Evolutionary conservation across 2,797 vertebrate genomes (phyloP), one percentile per base, ranked within the genome.

Genomic region (Manis javanica): DNA sequence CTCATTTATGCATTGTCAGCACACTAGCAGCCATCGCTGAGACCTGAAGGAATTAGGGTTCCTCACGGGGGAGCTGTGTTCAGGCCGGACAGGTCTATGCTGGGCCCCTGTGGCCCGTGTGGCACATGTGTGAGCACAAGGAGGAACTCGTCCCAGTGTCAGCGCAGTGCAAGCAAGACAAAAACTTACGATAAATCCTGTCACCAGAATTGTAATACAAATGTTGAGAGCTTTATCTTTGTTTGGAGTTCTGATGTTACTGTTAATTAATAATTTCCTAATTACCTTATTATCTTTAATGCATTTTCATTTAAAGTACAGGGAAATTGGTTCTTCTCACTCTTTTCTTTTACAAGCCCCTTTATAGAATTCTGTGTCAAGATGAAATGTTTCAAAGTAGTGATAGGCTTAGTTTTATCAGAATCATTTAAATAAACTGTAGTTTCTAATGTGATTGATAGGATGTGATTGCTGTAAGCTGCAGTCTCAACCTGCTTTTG

Each of bases 381-480:
- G 99, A 98, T 99, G 97, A 98, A 98, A 98, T 98, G 97, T 98
- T 98, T 97, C 93, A 98, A 97, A 98, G 98, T 98, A 98, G 98
- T 97, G 97, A 97, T 98, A 98, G 96, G 98, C 97, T 98, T 98
- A 96, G 96, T 98, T 98, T 98, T 98, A 98, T 98, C 97, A 96
- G 98, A 97, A 98, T 98, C 97, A 98, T 99, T 99, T 99, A 98
- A 98, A 98, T 98, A 98, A 98, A 98, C 97, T 98, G 98, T 98
- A 97, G 92, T 98, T 99, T 98, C 98, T 98, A 98, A 98, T 98
- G 97, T 99, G 98, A 98, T 98, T 97, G 99, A 99, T 99, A 98
- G 98, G 98, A 99, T 98, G 98, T 99, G 99, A 99, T 98, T 99
- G 98, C 98, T 99, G 98, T 99, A 99, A 98, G 98, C 99, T 98